Evolutionary conservation across 1,140 invertebrate genomes (phyloP), one percentile per base, ranked within the genome.

Genomic region (Aphidius gifuensis): DNA sequence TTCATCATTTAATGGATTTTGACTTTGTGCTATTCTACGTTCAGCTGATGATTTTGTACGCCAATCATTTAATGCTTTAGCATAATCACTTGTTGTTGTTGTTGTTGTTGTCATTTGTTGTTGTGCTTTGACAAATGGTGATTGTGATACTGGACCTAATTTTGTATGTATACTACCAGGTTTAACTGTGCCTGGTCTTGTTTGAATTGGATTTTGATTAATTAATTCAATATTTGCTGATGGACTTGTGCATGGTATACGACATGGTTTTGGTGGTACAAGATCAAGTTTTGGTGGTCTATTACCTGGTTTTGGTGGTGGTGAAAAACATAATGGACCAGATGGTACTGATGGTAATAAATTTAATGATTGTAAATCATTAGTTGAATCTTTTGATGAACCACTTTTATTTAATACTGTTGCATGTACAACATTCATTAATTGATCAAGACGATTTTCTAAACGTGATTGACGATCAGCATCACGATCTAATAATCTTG

Each of bases 81-180:
- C 21, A 32, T 32, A 32, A 32, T 32, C 23, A 32, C 16, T 16
- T 43, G 60, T 46, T 68, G 49, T 60, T 64, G 64, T 5, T 64
- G 64, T 5, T 11, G 78, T 76, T 53, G 50, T 53, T 9, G 40
- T 55, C 2, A 81, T 68, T 40, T 80, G 74, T 58, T 79, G 74
- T n/a, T 81, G 79, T 1, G 80, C 80, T 48, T 73, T 71, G 0
- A 81, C 77, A 42, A 81, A 81, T 2, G 80, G 80, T 3, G 79
- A 80, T 1, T 76, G 76, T 0, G 80, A 80, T n/a, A 81, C 80
- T 5, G 80, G 80, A 0, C 80, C 80, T 5, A 81, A 64, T 69
- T 80, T 80, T 9, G 74, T 64, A 77, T 78, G 80, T 61, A 80
- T 80, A 0, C 71, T 64, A 6, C 78, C 78, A 3, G 73, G 69